A percentile compares a stretch with the other conserved stretches of the same genome.
These are phyloP conservation scores for Phortica okadai DNA, from an alignment of 2,888 invertebrate species.

Conservation along the genomic window DNA sequence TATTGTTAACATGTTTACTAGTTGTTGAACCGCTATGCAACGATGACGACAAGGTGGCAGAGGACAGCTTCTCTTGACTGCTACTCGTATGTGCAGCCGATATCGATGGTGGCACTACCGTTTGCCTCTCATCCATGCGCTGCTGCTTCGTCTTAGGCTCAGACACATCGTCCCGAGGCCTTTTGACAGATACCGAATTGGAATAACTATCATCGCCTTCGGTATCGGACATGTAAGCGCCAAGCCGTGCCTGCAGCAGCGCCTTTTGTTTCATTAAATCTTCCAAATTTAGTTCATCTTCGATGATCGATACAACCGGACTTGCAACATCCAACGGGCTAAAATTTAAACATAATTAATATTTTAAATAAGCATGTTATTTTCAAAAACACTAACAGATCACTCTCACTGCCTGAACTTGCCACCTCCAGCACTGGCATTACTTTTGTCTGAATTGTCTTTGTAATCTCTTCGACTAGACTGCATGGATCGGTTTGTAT, in stretches of 20 bases:
- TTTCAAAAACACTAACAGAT: slow-evolving; percentile 73
- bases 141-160: slow-evolving; percentile 37
- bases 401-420: slow-evolving; percentile 83
- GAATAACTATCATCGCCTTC: slow-evolving; percentile 78
- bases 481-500: slow-evolving; percentile 77
- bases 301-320: slow-evolving; percentile 84
- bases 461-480: slow-evolving; percentile 77
- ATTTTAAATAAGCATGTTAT: not conserved
- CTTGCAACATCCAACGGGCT: slow-evolving; percentile 81
- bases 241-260: slow-evolving; percentile 85
- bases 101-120: not conserved
- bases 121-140: slow-evolving; percentile 11
- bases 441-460: slow-evolving; percentile 75
- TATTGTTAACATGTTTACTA: slow-evolving; percentile 75
- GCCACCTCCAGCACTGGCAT: slow-evolving; percentile 80
- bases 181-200: slow-evolving; percentile 52
- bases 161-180: slow-evolving; percentile 40
- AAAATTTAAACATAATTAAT: slow-evolving; percentile 27
- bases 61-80: slow-evolving; percentile 49
- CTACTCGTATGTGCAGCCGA: slow-evolving; percentile 23
- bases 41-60: slow-evolving; percentile 52
- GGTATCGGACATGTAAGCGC: slow-evolving; percentile 85
- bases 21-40: slow-evolving; percentile 59
- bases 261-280: slow-evolving; percentile 94
- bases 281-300: slow-evolving; percentile 91